Base-by-base conservation (phyloP, 1,140 invertebrate genomes). In the Philotrypesis tridentata region DNA sequence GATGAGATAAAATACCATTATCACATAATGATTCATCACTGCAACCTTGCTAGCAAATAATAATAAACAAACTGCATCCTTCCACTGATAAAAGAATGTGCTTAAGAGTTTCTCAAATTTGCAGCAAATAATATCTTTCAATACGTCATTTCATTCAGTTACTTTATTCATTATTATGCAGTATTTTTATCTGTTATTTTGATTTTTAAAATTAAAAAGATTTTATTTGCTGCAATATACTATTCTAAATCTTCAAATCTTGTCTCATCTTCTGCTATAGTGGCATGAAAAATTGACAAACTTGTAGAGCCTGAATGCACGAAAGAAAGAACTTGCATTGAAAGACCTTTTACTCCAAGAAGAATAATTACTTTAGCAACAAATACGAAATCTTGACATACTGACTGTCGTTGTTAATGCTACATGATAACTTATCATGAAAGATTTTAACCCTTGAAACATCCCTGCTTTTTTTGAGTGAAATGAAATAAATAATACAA, bases 261-360 rank as follows among this genome's bases (percentile, higher is more conserved):
- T 65, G 48, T 84, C 83, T 87, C 82, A 82, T 76, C 81, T 83
- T 82, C 82, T 84, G 86, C 87, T 89, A 88, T 88, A 85, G 86
- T 87, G 84, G 89, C 89, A 91, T 90, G 89, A 87, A 70, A 68
- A 77, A 68, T 70, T 70, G 68, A 86, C 86, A 79, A 86, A 88
- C 72, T 85, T 85, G 83, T 81, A 86, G 83, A 87, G 87, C 87
- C 85, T 88, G 84, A 88, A 85, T 88, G 89, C 89, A 91, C 88
- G 89, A 90, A 85, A 76, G 86, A 87, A 89, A 84, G 27, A 71
- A 79, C 73, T 85, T 83, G 83, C 82, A 82, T 85, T 55, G 75
- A 71, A 60, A 84, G 76, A 82, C 84, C 76, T 79, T 73, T 81
- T 76, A 40, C 12, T 82, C 12, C 55, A 33, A 31, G 76, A 74